Base-by-base conservation (phyloP, 2,888 invertebrate genomes). In the Onthophagus sagittarius region DNA sequence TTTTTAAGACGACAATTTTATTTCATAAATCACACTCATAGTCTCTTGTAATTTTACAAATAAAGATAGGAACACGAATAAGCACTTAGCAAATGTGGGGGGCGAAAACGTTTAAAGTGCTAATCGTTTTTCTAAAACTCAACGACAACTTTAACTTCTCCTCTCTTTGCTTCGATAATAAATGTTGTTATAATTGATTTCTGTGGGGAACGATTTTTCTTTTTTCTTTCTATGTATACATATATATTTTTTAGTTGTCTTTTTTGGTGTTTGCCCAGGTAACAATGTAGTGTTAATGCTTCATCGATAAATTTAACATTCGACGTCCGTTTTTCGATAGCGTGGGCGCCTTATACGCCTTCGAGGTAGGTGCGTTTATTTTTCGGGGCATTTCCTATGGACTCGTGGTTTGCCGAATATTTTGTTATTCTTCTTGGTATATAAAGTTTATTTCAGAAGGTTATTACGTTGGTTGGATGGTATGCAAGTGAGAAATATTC, bases 261-360 rank as follows among this genome's bases (percentile, higher is more conserved):
- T 64, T 64, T 64, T 64, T 64, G 15, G 64, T 63, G 2, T 23
- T 64, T 64, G 15, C 7, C 31, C 23, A 67, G 31, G 67, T 67
- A 67, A 67, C 67, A 67, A 67, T 32, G 31, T 31, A 7, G 67
- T 67, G 67, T 23, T 67, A 67, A 67, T 67, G 67, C 67, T 67
- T 67, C 67, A 67, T 23, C 67, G 67, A 67, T 67, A 67, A 31
- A 67, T 67, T 67, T 67, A 67, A 67, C 32, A 13, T 23, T n/a
- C 39, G 39, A 7, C 39, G 39, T 53, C 11, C 39, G 39, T 23
- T 23, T 23, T 23, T 23, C 23, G 11, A 53, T 1, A 11, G 39
- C 39, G 67, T 67, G 67, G 67, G 67, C 67, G 32, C 23, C 15
- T 67, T 63, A 7, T 15, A 67, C n/a, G 67, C 31, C 39, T 53